phyloP scores from a whole-genome alignment of 2,888 invertebrate species.

The Perizoma affinitatum region DNA sequence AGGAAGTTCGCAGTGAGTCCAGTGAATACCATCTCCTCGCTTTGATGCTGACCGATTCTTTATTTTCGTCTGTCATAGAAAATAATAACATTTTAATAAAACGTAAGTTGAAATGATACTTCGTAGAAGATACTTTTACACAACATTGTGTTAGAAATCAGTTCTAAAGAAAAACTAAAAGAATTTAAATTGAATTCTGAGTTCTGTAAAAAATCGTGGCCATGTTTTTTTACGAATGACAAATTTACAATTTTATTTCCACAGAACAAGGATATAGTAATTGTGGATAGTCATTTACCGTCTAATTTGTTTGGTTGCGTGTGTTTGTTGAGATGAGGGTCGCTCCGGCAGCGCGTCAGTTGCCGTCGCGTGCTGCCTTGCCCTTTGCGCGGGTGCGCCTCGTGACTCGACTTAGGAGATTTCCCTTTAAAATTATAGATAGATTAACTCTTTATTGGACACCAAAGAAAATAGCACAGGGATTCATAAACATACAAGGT shows the following conservation, averaged over 20 bases:
- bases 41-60: conserved; percentile 62
- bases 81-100: not conserved
- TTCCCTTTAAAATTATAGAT: conserved; percentile 57
- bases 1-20: conserved; percentile 71
- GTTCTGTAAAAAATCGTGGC: no score
- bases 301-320: conserved; percentile 36
- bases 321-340: conserved; percentile 69
- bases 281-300: conserved; percentile 26
- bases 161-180: no score
- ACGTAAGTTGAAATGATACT: no score
- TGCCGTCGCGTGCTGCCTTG: conserved; percentile 60
- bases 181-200: no score
- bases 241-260: no score
- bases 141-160: no score
- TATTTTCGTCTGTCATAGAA: conserved; percentile 61
- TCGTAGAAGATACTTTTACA: no score
- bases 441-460: no score
- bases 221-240: no score
- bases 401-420: conserved; percentile 66
- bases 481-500: not conserved
- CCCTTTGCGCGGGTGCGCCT: conserved; percentile 66
- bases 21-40: conserved; percentile 77
- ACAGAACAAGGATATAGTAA: not conserved
- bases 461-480: not conserved
- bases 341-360: conserved; percentile 72